Evolutionary conservation across 2,113 vertebrate species (phyloP), one percentile per base, ranked within the genome.

Genomic region (Podilymbus podiceps): DNA sequence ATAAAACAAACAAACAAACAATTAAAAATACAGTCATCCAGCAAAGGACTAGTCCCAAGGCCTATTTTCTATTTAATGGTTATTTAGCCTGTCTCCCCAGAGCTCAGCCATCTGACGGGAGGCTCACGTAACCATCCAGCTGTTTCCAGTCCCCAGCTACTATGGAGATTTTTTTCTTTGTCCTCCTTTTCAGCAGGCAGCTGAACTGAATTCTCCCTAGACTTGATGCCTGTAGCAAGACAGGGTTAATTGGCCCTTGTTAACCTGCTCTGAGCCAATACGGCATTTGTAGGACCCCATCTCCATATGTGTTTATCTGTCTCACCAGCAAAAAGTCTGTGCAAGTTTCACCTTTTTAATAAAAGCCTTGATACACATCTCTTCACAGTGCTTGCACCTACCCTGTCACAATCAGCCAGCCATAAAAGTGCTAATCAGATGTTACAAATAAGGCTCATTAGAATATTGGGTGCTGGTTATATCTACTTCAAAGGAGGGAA

Each of bases 71-170:
- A 44, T 79, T 95, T 94, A 82, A 72, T 49, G 40, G 67, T 60
- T 87, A 58, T 79, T 88, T 79, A 91, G 31, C 33, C 46, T 56
- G 1, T 64, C 25, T 91, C 93, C 86, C 84, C 64, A 81, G 93
- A 93, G 87, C 89, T 89, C 89, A 76, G 56, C 64, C 53, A 55
- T 85, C 68, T 88, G 96, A 91, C 4, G 5, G 47, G 78, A 89
- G 44, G 33, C 81, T 78, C 40, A n/a, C 5, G 8, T 19, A 87
- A 46, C 77, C 46, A 89, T 62, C 69, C 87, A 96, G 96, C 66
- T 96, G 89, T 73, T 96, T 58, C 84, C 53, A 85, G 52, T 89
- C 74, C 73, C 77, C 58, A 93, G 82, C 74, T 90, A 67, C 88
- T 50, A 42, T 2, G 0, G 60, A 55, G n/a, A 66, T 52, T 58